A percentile compares a stretch with the other conserved stretches of the same genome.
These are phyloP conservation scores for Petrophora chlorosata DNA, from an alignment of 2,888 invertebrate species.

Conservation along the genomic window DNA sequence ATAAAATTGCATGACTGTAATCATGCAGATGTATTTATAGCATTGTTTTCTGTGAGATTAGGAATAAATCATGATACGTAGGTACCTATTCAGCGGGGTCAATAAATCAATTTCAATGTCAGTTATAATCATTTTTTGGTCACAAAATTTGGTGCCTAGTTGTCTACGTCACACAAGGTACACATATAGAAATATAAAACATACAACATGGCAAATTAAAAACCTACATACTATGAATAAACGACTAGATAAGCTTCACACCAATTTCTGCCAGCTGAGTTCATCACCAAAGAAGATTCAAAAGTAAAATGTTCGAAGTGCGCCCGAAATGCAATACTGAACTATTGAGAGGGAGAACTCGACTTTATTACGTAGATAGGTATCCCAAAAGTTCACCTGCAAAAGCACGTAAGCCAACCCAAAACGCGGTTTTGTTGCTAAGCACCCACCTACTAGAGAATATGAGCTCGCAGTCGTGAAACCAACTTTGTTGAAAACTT, in stretches of 20 bases:
- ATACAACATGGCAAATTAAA: no score
- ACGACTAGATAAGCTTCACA: not conserved
- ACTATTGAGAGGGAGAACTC: not conserved
- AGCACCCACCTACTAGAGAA: conserved; percentile 1
- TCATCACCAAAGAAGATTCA: not conserved
- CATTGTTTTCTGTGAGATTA: no score
- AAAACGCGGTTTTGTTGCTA: conserved; percentile 12
- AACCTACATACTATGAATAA: not conserved
- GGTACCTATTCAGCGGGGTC: no score
- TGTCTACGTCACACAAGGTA: no score
- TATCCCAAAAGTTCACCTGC: no score
- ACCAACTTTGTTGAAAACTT: conserved; percentile 17
- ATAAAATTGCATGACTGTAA: no score
- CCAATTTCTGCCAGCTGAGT: not conserved
- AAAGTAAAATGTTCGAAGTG: not conserved
- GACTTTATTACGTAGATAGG: conserved; percentile 13
- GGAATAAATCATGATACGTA: no score
- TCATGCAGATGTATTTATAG: no score
- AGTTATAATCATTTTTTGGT: no score
- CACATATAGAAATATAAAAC: no score
- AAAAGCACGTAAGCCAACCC: conserved; percentile 13
- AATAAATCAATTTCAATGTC: no score
- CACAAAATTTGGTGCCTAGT: no score
- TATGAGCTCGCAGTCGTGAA: conserved; percentile 16
- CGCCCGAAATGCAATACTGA: not conserved